These are phyloP conservation scores for Theristicus caerulescens DNA, from an alignment of 2,113 vertebrate species.

Conservation along the genomic window DNA sequence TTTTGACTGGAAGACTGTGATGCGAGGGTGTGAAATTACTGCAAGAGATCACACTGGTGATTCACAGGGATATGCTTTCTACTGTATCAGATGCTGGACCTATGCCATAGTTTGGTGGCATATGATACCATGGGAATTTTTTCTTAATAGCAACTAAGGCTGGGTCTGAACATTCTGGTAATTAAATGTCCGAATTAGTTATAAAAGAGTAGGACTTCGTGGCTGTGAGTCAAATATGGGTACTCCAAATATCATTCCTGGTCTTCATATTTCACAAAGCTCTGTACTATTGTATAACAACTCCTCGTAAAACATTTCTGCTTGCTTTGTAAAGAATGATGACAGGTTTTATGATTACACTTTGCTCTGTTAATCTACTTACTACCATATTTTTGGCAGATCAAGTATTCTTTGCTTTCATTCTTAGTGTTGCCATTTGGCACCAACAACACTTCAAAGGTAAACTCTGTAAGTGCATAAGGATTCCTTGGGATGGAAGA, in stretches of 20 bases:
- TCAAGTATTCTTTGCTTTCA: neutral
- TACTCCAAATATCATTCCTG: neutral
- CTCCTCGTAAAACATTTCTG: neutral
- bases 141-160: neutral
- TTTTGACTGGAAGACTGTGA: neutral
- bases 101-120: neutral
- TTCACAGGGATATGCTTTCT: slow-evolving; percentile 31
- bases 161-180: neutral
- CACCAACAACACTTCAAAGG: neutral
- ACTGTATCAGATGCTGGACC: slow-evolving; percentile 34
- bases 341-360: neutral
- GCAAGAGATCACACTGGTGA: neutral
- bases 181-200: neutral
- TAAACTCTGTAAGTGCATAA: neutral
- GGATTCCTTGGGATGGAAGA: neutral
- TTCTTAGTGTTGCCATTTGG: neutral
- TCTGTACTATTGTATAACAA: neutral
- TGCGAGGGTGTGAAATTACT: slow-evolving; percentile 44
- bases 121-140: slow-evolving; percentile 45
- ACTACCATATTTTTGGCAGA: neutral
- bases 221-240: neutral
- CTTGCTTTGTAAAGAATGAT: neutral
- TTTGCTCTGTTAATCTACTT: neutral
- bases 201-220: neutral
- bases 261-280: neutral